Evolutionary conservation across 2,888 invertebrate genomes (phyloP).

Genomic region (Drosophila sordidula): DNA sequence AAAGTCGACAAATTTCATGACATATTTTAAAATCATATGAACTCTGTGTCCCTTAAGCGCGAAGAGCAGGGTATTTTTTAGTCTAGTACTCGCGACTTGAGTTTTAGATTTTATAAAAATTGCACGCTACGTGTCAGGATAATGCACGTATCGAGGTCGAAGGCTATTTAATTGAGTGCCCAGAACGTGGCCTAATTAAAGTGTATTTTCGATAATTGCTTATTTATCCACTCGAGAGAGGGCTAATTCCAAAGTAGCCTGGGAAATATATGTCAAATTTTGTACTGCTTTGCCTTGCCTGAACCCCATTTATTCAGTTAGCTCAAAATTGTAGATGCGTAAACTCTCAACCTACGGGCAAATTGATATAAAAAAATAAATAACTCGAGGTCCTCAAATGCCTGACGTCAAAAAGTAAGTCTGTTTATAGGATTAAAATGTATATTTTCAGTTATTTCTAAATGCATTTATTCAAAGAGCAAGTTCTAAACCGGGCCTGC

Average conservation of each 20-base stretch:
- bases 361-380: background rate
- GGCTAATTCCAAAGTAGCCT: slow-evolving; percentile 9
- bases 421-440: background rate
- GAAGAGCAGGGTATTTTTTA: background rate
- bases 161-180: slow-evolving; percentile 17
- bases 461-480: slow-evolving; percentile 13
- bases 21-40: too few species aligned
- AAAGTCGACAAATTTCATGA: too few species aligned
- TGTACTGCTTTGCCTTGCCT: background rate
- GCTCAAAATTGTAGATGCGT: slow-evolving; percentile 24
- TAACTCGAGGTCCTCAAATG: slow-evolving; percentile 34
- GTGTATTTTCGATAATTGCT: slow-evolving; percentile 17
- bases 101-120: background rate
- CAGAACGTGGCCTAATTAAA: slow-evolving; percentile 6
- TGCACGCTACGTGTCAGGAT: background rate
- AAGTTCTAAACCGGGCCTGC: slow-evolving; percentile 5
- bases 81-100: background rate
- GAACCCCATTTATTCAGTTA: background rate
- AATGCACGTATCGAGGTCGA: slow-evolving; percentile 26
- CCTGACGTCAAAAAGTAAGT: slow-evolving; percentile 25
- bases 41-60: too few species aligned
- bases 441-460: too few species aligned
- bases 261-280: background rate
- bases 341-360: slow-evolving; percentile 16
- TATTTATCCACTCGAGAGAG: background rate